Conservation (phyloP, 2,888 invertebrate species). For the Xylota sylvarum region DNA sequence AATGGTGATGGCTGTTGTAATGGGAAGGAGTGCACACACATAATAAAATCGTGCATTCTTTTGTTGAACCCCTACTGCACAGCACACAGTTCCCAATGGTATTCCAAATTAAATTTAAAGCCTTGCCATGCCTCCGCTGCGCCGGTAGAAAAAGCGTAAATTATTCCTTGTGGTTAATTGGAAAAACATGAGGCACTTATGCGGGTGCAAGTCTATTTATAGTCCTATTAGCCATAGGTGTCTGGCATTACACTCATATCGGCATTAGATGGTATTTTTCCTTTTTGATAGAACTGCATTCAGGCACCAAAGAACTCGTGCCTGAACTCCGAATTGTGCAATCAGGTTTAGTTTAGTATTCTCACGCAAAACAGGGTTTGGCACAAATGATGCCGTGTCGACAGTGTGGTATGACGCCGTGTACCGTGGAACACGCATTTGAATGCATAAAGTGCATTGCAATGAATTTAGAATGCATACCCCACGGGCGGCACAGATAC, state of each 20-base stretch:
- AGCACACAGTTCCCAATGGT: slow-evolving; percentile 3
- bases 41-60: slow-evolving; percentile 46
- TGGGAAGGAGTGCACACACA: slow-evolving; percentile 8
- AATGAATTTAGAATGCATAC: slow-evolving; percentile 37
- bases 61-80: neutral
- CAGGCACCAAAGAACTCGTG: slow-evolving; percentile 2
- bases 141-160: slow-evolving; percentile 12
- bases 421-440: slow-evolving; percentile 28
- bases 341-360: slow-evolving; percentile 24
- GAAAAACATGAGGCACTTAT: slow-evolving; percentile 61
- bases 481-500: slow-evolving; percentile 27
- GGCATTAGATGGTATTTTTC: slow-evolving; percentile 17
- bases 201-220: slow-evolving; percentile 60
- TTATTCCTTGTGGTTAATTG: slow-evolving; percentile 58
- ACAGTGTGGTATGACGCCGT: slow-evolving; percentile 11
- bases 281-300: slow-evolving; percentile 20
- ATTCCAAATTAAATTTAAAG: slow-evolving; percentile 48
- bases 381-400: slow-evolving; percentile 16
- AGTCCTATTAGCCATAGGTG: slow-evolving; percentile 7
- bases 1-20: slow-evolving; percentile 36
- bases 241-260: neutral
- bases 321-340: slow-evolving; percentile 14
- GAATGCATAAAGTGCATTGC: slow-evolving; percentile 26
- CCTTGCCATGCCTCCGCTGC: slow-evolving; percentile 29
- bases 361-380: slow-evolving; percentile 51